Conservation (phyloP, 2,888 invertebrate species). For the Athalia circularis region DNA sequence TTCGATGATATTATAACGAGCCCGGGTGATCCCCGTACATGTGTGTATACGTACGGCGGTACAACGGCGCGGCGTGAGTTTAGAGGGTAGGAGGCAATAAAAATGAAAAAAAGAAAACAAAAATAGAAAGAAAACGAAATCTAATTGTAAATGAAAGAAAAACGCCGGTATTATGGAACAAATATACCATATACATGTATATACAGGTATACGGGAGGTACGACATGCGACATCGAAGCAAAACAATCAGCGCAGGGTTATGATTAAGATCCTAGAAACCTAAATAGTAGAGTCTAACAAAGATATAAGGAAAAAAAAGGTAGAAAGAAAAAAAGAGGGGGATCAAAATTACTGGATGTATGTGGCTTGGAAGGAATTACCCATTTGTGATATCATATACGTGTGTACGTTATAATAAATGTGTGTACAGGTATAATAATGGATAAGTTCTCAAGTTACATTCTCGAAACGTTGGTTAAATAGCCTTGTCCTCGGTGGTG, state of each 20-base stretch:
- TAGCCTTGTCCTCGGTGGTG: conserved; percentile 38
- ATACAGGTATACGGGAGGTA: too few relatives aligned
- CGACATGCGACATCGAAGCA: conserved; percentile 16
- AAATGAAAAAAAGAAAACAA: neutral
- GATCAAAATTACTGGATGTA: conserved; percentile 32
- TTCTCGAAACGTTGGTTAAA: conserved; percentile 35
- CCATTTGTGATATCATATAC: neutral
- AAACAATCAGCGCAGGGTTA: conserved; percentile 30
- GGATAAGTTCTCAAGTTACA: conserved; percentile 27
- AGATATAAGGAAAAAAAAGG: neutral
- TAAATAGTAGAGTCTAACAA: conserved; percentile 30
- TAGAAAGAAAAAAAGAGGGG: conserved; percentile 1
- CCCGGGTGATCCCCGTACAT: too few relatives aligned
- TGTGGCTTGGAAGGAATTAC: neutral
- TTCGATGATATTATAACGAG: too few relatives aligned
- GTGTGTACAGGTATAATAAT: neutral
- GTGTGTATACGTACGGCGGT: too few relatives aligned
- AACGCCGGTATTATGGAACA: too few relatives aligned
- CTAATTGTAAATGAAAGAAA: too few relatives aligned
- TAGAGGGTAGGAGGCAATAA: neutral
- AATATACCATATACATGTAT: too few relatives aligned
- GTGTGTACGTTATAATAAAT: neutral
- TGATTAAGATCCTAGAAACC: conserved; percentile 38
- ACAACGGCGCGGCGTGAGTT: neutral
- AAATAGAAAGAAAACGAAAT: neutral